Percentiles rank a stretch among this genome's conserved stretches.
Evolutionary conservation across 2,888 invertebrate species (phyloP).

Genomic region (Scaptodrosophila latifasciaeformis): DNA sequence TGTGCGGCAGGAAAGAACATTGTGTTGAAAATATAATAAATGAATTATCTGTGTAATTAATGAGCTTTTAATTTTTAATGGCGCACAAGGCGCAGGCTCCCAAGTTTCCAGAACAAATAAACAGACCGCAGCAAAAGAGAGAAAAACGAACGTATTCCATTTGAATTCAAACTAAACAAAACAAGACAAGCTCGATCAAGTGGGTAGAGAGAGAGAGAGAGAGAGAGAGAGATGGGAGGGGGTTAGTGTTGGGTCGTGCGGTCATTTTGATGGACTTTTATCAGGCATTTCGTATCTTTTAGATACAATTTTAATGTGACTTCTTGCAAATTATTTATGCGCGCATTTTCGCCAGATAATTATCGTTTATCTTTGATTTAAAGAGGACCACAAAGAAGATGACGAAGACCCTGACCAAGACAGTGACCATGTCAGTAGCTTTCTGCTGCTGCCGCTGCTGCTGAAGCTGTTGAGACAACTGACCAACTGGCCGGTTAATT

Average conservation of each 20-base stretch:
- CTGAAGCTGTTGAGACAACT: neutral
- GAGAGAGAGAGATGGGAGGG: neutral
- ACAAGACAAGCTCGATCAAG: constrained; percentile 24
- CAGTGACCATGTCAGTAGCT: constrained; percentile 32
- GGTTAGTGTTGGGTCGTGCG: constrained; percentile 20
- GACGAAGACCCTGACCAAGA: constrained; percentile 31
- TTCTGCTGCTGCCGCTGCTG: constrained; percentile 28
- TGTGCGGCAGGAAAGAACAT: constrained; percentile 13
- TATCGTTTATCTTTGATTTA: constrained; percentile 74
- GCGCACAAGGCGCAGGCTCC: constrained; percentile 47
- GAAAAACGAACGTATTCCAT: neutral
- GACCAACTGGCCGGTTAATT: neutral
- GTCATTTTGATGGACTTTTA: constrained; percentile 33
- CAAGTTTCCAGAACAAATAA: constrained; percentile 21
- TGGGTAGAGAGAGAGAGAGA: neutral
- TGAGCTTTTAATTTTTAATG: constrained; percentile 74
- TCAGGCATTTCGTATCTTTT: constrained; percentile 61
- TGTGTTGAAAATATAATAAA: constrained; percentile 73
- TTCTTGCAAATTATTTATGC: constrained; percentile 71
- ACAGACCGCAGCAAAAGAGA: constrained; percentile 21
- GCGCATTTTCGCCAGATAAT: constrained; percentile 72
- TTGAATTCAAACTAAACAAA: constrained; percentile 15
- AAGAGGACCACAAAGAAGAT: constrained; percentile 50
- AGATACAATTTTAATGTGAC: constrained; percentile 70
- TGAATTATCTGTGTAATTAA: constrained; percentile 73